Percentiles rank a stretch among this genome's conserved stretches.
Evolutionary conservation across 2,888 invertebrate genomes (phyloP).

Genomic region (Fragum whitleyi): DNA sequence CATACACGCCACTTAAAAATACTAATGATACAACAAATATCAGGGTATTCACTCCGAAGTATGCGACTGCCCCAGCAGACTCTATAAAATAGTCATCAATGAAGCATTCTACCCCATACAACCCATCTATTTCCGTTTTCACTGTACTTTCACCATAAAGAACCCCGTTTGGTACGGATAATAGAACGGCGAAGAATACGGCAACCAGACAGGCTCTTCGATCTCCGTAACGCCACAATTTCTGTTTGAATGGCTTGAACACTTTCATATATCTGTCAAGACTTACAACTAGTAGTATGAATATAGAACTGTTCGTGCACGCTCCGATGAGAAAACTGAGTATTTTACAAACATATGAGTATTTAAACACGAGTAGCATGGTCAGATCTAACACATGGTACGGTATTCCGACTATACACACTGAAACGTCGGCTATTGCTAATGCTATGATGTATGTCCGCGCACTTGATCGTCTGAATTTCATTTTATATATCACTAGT

Average conservation of each 20-base stretch:
- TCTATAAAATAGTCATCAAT: constrained; percentile 61
- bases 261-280: constrained; percentile 71
- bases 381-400: constrained; percentile 60
- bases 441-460: constrained; percentile 60
- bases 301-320: constrained; percentile 52
- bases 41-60: constrained; percentile 63
- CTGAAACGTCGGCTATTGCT: constrained; percentile 55
- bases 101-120: constrained; percentile 70
- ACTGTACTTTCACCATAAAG: constrained; percentile 72
- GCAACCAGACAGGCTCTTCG: constrained; percentile 63
- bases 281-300: constrained; percentile 60
- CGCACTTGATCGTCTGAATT: constrained; percentile 55
- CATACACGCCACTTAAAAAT: constrained; percentile 66
- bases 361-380: constrained; percentile 40
- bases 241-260: constrained; percentile 70
- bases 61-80: constrained; percentile 61
- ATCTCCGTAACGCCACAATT: constrained; percentile 65
- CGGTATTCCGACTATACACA: constrained; percentile 62
- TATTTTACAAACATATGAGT: constrained; percentile 41
- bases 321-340: constrained; percentile 56
- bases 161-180: constrained; percentile 67
- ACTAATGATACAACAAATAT: constrained; percentile 60
- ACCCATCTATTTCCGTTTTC: constrained; percentile 39
- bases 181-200: constrained; percentile 46
- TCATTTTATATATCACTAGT: constrained; percentile 53